Evolutionary conservation across 2,797 vertebrate species (phyloP).

Genomic region (Distichodus sexfasciatus): DNA sequence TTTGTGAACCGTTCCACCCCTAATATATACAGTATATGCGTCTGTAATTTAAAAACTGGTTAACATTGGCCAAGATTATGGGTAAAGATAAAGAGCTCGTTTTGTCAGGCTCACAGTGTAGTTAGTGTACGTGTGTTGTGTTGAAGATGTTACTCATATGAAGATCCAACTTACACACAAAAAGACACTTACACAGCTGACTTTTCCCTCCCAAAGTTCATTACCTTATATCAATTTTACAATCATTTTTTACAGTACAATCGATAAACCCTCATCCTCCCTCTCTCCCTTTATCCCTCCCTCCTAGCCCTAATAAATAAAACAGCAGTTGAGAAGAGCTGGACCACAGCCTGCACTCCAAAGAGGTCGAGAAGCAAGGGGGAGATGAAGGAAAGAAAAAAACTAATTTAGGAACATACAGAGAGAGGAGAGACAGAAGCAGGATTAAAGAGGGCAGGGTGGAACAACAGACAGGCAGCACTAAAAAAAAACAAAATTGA

Average conservation of each 20-base stretch:
- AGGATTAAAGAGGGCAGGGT: too few species aligned
- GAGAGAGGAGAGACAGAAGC: conserved; percentile 20
- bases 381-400: conserved; percentile 7
- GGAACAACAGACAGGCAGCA: conserved; percentile 31
- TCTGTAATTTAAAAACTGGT: too few species aligned
- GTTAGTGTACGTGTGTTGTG: too few species aligned
- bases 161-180: neutral
- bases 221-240: conserved; percentile 47
- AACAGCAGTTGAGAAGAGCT: conserved; percentile 58
- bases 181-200: neutral
- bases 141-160: too few species aligned
- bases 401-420: neutral
- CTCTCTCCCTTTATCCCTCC: conserved; percentile 13
- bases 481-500: neutral
- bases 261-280: too few species aligned
- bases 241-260: conserved; percentile 72
- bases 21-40: too few species aligned
- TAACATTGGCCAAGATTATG: too few species aligned
- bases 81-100: too few species aligned
- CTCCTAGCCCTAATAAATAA: conserved; percentile 67
- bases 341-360: conserved; percentile 73
- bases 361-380: conserved; percentile 36
- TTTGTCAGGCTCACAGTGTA: too few species aligned
- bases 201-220: conserved; percentile 18
- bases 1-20: too few species aligned